These are phyloP conservation scores for Babylonia areolata DNA, from an alignment of 1,140 invertebrate genomes.

Conservation along the genomic window DNA sequence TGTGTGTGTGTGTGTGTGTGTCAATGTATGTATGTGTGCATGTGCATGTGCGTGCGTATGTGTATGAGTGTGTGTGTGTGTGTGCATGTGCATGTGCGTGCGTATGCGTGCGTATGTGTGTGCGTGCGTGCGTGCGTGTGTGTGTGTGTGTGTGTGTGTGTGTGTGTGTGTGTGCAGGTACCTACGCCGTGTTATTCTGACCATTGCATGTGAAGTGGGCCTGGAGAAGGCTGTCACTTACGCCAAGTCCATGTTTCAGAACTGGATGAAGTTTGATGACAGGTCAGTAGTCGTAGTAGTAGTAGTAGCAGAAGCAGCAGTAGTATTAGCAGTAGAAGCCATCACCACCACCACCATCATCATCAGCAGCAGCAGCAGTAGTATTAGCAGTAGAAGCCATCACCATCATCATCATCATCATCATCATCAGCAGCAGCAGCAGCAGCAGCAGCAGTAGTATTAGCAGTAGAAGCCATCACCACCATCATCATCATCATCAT, in stretches of 20 bases:
- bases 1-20: neutral
- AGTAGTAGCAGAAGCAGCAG: too few species aligned
- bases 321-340: too few species aligned
- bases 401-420: too few species aligned
- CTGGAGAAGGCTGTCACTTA: conserved; percentile 62
- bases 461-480: too few species aligned
- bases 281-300: conserved; percentile 43
- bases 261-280: conserved; percentile 66
- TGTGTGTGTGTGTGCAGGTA: conserved; percentile 52
- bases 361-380: too few species aligned
- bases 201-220: conserved; percentile 67
- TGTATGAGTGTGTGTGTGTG: neutral
- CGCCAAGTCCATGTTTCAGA: conserved; percentile 61
- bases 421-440: too few species aligned
- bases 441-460: too few species aligned
- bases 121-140: neutral
- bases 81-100: neutral
- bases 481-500: too few species aligned
- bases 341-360: too few species aligned
- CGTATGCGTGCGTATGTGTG: neutral
- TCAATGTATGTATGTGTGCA: too few species aligned
- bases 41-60: neutral
- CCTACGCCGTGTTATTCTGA: conserved; percentile 60
- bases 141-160: conserved; percentile 14
- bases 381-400: too few species aligned